phyloP scores from a whole-genome alignment of 2,113 vertebrate species.

The Chrysemys picta region DNA sequence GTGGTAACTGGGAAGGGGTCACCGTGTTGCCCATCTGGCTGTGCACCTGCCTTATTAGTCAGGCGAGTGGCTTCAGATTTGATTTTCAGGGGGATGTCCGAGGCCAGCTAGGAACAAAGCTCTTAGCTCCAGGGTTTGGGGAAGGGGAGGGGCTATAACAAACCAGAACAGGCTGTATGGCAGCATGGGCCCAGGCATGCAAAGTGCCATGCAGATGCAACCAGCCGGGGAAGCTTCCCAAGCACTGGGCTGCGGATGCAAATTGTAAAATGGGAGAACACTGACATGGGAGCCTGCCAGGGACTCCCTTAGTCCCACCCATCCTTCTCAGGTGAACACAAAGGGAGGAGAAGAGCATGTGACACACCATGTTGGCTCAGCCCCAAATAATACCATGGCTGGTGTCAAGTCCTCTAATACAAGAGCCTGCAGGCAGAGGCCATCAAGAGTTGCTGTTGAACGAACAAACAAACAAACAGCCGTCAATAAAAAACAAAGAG shows the following conservation, averaged over 20 bases:
- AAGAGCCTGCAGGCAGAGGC: neutral
- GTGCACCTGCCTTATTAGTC: neutral
- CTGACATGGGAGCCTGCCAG: neutral
- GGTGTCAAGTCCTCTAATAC: neutral
- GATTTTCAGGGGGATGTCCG: neutral
- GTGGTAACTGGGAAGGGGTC: neutral
- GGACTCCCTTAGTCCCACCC: neutral
- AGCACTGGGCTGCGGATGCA: accelerated
- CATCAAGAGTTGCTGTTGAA: constrained; percentile 39
- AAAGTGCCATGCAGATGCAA: neutral
- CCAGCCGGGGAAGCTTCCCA: neutral
- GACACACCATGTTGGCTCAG: constrained; percentile 28
- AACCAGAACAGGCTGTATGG: neutral
- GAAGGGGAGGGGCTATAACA: neutral
- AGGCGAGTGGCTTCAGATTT: neutral
- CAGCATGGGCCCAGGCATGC: neutral
- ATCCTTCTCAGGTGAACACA: accelerated
- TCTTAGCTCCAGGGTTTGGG: neutral
- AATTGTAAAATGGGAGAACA: neutral
- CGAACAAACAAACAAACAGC: constrained; percentile 65
- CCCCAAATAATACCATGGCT: neutral
- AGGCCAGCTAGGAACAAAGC: neutral
- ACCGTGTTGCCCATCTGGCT: neutral
- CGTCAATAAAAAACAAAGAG: constrained; percentile 21
- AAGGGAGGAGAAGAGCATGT: neutral